Base-by-base conservation (phyloP, 1,140 invertebrate genomes). In the Metopolophium dirhodum region DNA sequence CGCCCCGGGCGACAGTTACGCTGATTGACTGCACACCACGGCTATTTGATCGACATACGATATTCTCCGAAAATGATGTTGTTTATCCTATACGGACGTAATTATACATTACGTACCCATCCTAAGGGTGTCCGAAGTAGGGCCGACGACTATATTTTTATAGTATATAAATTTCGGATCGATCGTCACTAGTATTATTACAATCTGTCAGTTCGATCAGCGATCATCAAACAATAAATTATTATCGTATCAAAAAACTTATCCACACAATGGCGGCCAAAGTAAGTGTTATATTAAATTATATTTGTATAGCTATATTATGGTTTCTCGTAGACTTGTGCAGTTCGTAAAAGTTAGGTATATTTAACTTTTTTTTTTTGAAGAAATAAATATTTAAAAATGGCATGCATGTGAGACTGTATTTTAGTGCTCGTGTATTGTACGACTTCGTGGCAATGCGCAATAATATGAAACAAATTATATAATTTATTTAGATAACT, bases 71-170 rank as follows among this genome's bases (percentile, higher is more conserved):
- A 90, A 90, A 90, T 49, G 1, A 30, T 68, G 54, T 68, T 45
- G 89, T 90, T 90, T 61, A 90, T 57, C 37, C 23, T 18, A 45
- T 14, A 26, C 37, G 54, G 54, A 90, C 88, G 54, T 90, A 90
- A 90, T 90, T 61, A 90, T n/a, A 90, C 8, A 45, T 90, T 90
- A 90, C 89, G 37, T 47, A 11, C 54, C 37, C 54, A 90, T 68
- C 89, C 89, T 68, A 90, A 90, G 89, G 89, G 89, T 90, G 89
- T 47, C 68, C 61, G 35, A 41, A 92, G 91, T 92, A 92, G 91
- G 91, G 91, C 26, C 45, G 57, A 91, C 47, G 8, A 37, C 23
- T 47, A 30, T 37, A 6, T 37, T 86, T 83, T 83, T 6, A 18
- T 51, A 41, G 49, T 54, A 93, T 93, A 93, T 93, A 93, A 93